A percentile compares a stretch with the other conserved stretches of the same genome.
These are phyloP conservation scores for Cyprinodon variegatus DNA, from an alignment of 2,113 vertebrate genomes.

Conservation along the genomic window DNA sequence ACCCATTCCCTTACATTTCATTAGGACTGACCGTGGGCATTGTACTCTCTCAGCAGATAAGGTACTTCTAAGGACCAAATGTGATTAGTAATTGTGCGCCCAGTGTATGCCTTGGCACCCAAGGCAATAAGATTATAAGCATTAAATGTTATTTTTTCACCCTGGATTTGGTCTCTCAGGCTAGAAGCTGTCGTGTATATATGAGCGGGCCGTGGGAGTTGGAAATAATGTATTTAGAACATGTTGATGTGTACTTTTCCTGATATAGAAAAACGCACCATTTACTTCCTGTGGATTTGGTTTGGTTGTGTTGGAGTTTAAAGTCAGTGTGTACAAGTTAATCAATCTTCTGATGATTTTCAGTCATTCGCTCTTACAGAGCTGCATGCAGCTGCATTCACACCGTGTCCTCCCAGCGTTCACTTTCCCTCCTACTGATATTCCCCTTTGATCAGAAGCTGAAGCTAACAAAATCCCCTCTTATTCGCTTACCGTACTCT, in stretches of 20 bases:
- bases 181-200: conserved; percentile 8
- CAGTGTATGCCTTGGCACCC: neutral
- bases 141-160: neutral
- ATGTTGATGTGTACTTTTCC: neutral
- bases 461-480: neutral
- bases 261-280: too few species aligned
- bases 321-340: neutral
- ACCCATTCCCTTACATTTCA: neutral
- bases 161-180: conserved; percentile 7
- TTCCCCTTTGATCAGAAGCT: conserved; percentile 24
- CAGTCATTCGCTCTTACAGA: neutral
- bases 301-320: neutral
- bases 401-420: conserved; percentile 11
- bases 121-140: neutral
- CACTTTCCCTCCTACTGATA: conserved; percentile 5
- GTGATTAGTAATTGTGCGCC: neutral
- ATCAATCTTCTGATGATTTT: neutral
- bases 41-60: neutral
- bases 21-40: neutral
- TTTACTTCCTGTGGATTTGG: neutral
- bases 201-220: neutral
- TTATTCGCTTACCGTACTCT: neutral
- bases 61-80: neutral
- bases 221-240: neutral
- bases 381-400: neutral